These are phyloP conservation scores for Chaenodraco wilsoni DNA, from an alignment of 2,797 vertebrate species.

Conservation along the genomic window DNA sequence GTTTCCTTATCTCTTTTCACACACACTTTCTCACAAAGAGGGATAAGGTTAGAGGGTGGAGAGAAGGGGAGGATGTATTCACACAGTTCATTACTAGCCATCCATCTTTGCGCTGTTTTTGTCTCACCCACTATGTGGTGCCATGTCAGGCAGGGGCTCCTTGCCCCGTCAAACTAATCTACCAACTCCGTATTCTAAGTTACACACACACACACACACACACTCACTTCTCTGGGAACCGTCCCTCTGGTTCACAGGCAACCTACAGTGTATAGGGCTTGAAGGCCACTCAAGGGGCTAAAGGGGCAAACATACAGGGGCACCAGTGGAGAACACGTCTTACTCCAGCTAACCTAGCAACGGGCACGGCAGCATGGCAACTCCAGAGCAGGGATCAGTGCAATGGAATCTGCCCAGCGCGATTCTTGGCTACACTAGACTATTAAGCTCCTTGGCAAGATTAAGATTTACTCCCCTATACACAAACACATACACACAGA, in stretches of 20 bases:
- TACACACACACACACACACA: constrained; percentile 42
- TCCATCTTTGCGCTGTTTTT: constrained; percentile 65
- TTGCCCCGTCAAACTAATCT: constrained; percentile 63
- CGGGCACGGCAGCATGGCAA: constrained; percentile 68
- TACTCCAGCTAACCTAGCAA: constrained; percentile 70
- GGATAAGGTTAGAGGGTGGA: constrained; percentile 36
- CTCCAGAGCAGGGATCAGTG: constrained; percentile 55
- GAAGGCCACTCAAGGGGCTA: constrained; percentile 46
- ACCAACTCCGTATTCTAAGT: constrained; percentile 51
- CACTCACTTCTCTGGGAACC: constrained; percentile 50
- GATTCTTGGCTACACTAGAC: constrained; percentile 62
- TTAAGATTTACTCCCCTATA: constrained; percentile 71
- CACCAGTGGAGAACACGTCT: constrained; percentile 55
- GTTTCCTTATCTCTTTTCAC: constrained; percentile 58
- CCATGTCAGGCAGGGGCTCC: constrained; percentile 59
- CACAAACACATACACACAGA: constrained; percentile 60
- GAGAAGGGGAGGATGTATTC: constrained; percentile 56
- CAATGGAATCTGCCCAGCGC: constrained; percentile 64
- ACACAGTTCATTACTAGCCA: constrained; percentile 65
- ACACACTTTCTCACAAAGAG: constrained; percentile 45
- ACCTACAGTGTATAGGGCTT: constrained; percentile 38
- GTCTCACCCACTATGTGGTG: constrained; percentile 62
- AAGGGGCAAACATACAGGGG: constrained; percentile 62
- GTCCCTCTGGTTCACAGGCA: constrained; percentile 53
- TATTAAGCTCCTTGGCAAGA: constrained; percentile 71